Base-by-base conservation (phyloP, 2,797 vertebrate genomes). In the Coendou prehensilis region DNA sequence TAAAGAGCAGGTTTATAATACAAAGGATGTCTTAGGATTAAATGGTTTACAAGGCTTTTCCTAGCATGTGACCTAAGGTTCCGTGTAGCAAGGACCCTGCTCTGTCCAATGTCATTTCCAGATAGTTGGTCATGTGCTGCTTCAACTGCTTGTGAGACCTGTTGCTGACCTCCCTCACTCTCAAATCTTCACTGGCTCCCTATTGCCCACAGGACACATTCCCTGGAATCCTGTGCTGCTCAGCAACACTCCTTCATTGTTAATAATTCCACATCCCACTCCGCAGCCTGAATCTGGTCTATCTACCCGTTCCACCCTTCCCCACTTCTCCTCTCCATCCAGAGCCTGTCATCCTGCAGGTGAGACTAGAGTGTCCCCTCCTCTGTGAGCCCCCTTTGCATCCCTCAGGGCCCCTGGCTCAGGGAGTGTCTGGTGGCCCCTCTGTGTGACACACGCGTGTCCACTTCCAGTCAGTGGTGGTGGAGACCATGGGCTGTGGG, bases 361-460 rank as follows among this genome's bases (percentile, higher is more conserved):
- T n/a, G 54, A 33, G 9, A 23, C 50, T 50, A 52, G 5, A 4
- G 54, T 56, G 8, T 18, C 26, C 23, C 47, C 41, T 79, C n/a
- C 10, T 37, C 22, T 5, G 0, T 15, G 87, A 57, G 2, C 56
- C 22, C 30, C 54, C 37, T 47, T 18, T 6, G 59, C 37, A 0
- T 23, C 37, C 83, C 30, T 73, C 20, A 3, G 8, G 18, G 56
- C 47, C 17, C 76, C n/a, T 20, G 0, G 67, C 54, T 26, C 76
- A 18, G 15, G 0, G 57, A 13, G 64, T 13, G 3, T 23, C 73
- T 41, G 23, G 9, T 0, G 11, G 28, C 28, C n/a, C 28, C 50
- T 52, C 0, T 6, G 9, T 18, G 17, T 11, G 56, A 22, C 11
- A n/a, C 1, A 0, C 3, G 6, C 2, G 0, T 14, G 23, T 67